phyloP scores from a whole-genome alignment of 2,797 vertebrate species.

The Sebastes minor region DNA sequence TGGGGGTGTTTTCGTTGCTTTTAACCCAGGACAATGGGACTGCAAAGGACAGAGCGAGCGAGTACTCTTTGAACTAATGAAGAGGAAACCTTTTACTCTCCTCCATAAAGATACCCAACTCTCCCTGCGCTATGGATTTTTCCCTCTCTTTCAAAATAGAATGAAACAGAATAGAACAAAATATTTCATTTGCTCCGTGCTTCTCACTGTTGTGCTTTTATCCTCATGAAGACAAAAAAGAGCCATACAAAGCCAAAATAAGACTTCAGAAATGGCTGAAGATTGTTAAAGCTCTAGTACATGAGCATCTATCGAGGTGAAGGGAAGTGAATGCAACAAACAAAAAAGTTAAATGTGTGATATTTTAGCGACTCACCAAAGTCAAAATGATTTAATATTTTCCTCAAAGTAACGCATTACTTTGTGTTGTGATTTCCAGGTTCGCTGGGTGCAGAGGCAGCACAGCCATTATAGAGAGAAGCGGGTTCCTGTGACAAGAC shows the following conservation, averaged over 20 bases:
- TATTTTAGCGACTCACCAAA: not conserved
- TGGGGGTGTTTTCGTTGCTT: conserved; percentile 73
- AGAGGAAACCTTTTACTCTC: conserved; percentile 68
- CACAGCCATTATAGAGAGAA: conserved; percentile 49
- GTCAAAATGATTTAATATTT: not conserved
- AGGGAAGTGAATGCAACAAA: not conserved
- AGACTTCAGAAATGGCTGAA: not conserved
- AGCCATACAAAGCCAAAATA: not conserved
- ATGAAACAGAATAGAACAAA: conserved; percentile 5
- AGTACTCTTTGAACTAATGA: conserved; percentile 75
- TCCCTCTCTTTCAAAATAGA: conserved; percentile 23
- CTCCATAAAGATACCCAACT: conserved; percentile 52
- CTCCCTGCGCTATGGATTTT: conserved; percentile 25
- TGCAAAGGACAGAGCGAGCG: conserved; percentile 56
- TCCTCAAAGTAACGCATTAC: not conserved
- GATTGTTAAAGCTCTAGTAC: not conserved
- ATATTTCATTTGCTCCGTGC: conserved; percentile 2
- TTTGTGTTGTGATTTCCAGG: conserved; percentile 50
- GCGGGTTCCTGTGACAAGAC: conserved; percentile 21
- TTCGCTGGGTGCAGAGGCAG: conserved; percentile 60
- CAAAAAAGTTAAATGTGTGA: not conserved
- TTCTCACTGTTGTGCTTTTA: conserved; percentile 25
- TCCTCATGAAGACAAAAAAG: conserved; percentile 21
- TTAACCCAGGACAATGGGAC: conserved; percentile 74
- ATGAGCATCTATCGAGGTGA: not conserved